Conservation (phyloP, 2,113 vertebrate genomes). For the Scalopus aquaticus region DNA sequence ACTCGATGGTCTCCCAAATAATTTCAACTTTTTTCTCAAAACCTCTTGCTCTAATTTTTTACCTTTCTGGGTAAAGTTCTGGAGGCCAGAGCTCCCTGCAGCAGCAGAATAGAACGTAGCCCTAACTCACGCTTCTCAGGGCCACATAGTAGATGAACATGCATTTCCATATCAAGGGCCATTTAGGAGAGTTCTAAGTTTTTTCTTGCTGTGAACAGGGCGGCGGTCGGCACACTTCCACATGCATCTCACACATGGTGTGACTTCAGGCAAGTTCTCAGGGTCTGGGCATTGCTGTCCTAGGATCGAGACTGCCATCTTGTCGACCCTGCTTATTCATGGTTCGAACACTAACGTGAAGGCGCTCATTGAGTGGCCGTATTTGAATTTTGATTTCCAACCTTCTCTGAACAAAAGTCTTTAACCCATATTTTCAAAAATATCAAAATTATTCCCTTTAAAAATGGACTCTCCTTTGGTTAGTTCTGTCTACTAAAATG, state of each 20-base stretch:
- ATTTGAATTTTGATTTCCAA: conserved; percentile 10
- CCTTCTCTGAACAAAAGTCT: not conserved
- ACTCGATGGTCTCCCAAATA: not conserved
- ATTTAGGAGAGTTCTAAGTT: not conserved
- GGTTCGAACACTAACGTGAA: not conserved
- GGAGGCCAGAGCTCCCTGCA: not conserved
- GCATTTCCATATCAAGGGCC: not conserved
- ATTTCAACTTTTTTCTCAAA: not conserved
- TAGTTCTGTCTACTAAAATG: not conserved
- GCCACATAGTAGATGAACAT: not conserved
- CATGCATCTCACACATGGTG: not conserved
- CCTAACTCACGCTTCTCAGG: not conserved
- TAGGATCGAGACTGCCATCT: not conserved
- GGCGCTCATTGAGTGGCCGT: not conserved
- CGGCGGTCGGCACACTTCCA: not conserved
- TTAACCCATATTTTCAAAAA: not conserved
- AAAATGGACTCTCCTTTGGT: not conserved
- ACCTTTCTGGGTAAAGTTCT: not conserved
- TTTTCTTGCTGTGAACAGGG: not conserved
- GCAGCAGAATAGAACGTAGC: not conserved
- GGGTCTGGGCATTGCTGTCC: not conserved
- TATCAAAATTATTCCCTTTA: not conserved
- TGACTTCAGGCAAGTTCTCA: not conserved
- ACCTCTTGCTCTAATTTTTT: not conserved
- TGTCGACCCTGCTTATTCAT: not conserved